Evolutionary conservation across 2,797 vertebrate genomes (phyloP).

Genomic region (Melanotaenia nigrans): DNA sequence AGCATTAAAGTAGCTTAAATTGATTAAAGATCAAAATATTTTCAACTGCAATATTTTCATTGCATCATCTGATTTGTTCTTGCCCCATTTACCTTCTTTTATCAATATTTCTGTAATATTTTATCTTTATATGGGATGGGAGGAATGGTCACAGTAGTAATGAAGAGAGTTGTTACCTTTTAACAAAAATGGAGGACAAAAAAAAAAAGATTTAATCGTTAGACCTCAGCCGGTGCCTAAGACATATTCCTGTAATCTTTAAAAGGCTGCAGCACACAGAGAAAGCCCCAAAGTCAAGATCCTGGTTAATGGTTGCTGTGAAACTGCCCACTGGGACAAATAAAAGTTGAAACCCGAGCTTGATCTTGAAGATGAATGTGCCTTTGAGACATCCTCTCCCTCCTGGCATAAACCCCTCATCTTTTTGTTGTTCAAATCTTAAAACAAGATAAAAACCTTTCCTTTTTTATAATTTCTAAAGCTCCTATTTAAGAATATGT

Average conservation of each 20-base stretch:
- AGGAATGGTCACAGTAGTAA: background rate
- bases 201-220: background rate
- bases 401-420: slow-evolving; percentile 43
- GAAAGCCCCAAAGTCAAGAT: slow-evolving; percentile 48
- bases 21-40: background rate
- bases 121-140: background rate
- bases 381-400: slow-evolving; percentile 61
- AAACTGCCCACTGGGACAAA: slow-evolving; percentile 58
- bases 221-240: slow-evolving; percentile 13
- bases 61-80: background rate
- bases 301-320: slow-evolving; percentile 72
- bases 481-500: background rate
- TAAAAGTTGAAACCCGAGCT: slow-evolving; percentile 67
- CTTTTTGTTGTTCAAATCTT: slow-evolving; percentile 31
- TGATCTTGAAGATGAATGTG: slow-evolving; percentile 69
- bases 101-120: background rate
- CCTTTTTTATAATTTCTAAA: background rate
- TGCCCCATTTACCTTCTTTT: background rate
- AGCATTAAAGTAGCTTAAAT: background rate
- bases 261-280: slow-evolving; percentile 17
- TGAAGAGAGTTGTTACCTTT: background rate
- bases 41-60: background rate
- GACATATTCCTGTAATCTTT: slow-evolving; percentile 3
- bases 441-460: slow-evolving; percentile 6
- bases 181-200: background rate